Conservation (phyloP, 2,113 vertebrate genomes). For the Neomonachus schauinslandi region DNA sequence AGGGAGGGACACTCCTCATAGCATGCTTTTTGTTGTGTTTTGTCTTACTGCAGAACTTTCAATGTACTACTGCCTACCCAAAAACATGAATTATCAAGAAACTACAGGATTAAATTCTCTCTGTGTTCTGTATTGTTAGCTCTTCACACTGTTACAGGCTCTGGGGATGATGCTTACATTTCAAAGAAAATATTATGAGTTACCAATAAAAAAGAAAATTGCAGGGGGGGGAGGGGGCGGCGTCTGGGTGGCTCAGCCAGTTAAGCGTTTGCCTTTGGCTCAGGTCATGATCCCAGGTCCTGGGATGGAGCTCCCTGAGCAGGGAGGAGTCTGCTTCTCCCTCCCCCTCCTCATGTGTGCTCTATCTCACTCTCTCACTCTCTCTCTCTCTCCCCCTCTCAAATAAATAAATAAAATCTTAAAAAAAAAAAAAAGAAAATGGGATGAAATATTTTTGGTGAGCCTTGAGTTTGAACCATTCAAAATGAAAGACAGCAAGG, state of each 20-base stretch:
- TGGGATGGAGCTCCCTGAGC: too few relatives aligned
- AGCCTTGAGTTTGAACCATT: neutral
- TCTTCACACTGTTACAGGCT: neutral
- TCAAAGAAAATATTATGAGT: conserved; percentile 37
- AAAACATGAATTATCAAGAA: neutral
- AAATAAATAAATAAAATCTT: too few relatives aligned
- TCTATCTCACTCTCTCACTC: too few relatives aligned
- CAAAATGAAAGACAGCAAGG: conserved; percentile 16
- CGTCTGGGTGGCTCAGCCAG: too few relatives aligned
- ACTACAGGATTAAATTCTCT: neutral
- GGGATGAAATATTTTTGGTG: neutral
- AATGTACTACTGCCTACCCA: neutral
- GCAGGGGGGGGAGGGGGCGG: too few relatives aligned
- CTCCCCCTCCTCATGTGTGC: too few relatives aligned
- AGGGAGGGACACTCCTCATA: neutral
- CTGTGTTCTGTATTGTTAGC: neutral
- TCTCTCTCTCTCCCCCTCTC: too few relatives aligned
- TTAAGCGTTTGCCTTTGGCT: too few relatives aligned
- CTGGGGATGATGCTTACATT: neutral
- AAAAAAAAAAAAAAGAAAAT: neutral
- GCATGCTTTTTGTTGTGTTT: neutral
- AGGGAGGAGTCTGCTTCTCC: too few relatives aligned
- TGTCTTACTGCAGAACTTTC: conserved; percentile 35
- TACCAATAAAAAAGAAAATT: neutral
- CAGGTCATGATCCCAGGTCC: too few relatives aligned